Conservation (phyloP, 2,797 vertebrate species). For the Silurus aristotelis region DNA sequence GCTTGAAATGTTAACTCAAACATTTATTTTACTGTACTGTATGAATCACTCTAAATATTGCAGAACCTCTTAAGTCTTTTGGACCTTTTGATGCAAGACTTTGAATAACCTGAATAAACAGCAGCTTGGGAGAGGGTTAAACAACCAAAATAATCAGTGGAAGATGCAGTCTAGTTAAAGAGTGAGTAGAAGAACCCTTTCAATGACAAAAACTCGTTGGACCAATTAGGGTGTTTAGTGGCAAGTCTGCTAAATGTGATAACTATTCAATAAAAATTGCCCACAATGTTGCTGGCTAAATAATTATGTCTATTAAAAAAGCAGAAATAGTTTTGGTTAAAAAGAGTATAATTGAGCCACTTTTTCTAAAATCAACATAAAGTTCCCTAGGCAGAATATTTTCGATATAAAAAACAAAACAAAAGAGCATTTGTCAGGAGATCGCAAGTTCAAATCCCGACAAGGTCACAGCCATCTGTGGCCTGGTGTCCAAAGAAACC, state of each 20-base stretch:
- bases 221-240: background rate
- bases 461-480: conserved; percentile 2
- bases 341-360: too few species aligned
- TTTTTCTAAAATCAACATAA: background rate
- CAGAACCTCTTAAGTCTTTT: background rate
- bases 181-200: background rate
- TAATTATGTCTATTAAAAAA: too few species aligned
- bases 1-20: background rate
- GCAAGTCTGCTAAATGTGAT: background rate
- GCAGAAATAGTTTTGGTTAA: too few species aligned
- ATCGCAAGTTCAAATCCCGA: background rate
- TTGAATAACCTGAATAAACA: background rate
- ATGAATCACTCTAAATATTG: background rate
- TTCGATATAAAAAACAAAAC: background rate
- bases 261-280: background rate
- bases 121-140: background rate
- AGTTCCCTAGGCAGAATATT: background rate
- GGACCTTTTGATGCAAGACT: too few species aligned
- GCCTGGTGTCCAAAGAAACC: background rate
- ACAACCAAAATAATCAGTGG: background rate
- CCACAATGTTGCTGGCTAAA: background rate
- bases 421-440: background rate
- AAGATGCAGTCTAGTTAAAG: background rate
- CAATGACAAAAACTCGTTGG: background rate
- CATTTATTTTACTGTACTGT: background rate